A percentile compares a stretch with the other conserved stretches of the same genome.
These are phyloP conservation scores for Hydrozoanthus gracilis DNA, from an alignment of 92 coral and sea anemone species.

Conservation along the genomic window DNA sequence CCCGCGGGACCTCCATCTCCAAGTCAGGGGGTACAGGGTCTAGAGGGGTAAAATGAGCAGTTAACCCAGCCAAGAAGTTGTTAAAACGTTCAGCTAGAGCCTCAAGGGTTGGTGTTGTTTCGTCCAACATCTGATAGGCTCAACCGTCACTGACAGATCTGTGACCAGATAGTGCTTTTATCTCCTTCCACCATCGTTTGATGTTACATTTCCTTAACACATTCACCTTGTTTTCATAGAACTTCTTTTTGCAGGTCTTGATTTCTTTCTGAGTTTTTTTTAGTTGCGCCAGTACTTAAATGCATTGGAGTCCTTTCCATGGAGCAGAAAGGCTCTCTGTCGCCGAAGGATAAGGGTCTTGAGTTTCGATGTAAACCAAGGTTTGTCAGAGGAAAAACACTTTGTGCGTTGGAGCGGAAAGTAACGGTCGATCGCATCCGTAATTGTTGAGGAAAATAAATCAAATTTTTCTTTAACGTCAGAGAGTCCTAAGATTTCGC, in stretches of 20 bases:
- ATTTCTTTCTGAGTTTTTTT: background rate
- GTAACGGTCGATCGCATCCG: no score
- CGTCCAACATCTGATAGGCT: no score
- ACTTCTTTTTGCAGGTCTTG: background rate
- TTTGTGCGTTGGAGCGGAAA: background rate
- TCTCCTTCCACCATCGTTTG: background rate
- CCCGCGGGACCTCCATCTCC: no score
- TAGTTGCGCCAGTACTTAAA: background rate
- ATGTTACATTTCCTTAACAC: background rate
- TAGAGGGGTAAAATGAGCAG: no score
- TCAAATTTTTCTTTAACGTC: background rate
- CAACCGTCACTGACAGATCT: no score
- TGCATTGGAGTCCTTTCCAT: background rate
- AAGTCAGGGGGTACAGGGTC: no score
- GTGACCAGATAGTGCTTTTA: no score
- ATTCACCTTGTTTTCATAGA: background rate
- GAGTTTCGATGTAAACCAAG: no score
- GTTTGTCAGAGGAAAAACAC: background rate
- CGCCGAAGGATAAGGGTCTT: background rate
- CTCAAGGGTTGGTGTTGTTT: no score
- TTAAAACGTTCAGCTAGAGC: no score
- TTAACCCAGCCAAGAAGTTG: no score
- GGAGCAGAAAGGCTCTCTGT: no score
- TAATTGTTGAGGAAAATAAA: background rate
- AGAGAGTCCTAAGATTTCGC: background rate